Conservation (phyloP, 2,888 invertebrate genomes). For the Asteroscopus sphinx region DNA sequence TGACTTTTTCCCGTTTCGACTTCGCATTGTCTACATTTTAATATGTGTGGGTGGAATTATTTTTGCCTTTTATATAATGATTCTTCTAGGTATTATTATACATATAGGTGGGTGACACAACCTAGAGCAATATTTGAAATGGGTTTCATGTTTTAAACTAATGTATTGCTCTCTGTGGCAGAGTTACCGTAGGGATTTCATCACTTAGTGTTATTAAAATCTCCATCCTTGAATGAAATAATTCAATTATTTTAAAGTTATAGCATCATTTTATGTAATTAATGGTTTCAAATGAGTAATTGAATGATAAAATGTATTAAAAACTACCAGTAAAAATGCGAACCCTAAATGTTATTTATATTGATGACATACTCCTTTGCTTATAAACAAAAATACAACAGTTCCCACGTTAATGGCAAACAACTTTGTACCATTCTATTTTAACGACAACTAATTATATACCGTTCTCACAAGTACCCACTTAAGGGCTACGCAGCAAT, state of each 20-base stretch:
- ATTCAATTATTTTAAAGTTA: background rate
- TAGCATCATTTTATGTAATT: no score
- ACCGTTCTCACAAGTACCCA: conserved; percentile 43
- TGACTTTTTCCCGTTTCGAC: conserved; percentile 4
- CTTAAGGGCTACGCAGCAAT: conserved; percentile 57
- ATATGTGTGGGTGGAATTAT: conserved; percentile 19
- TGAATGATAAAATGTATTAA: no score
- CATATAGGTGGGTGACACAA: background rate
- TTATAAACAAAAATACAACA: conserved; percentile 29
- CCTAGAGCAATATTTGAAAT: background rate
- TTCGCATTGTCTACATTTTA: conserved; percentile 14
- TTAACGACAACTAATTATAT: conserved; percentile 62
- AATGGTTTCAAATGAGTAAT: background rate
- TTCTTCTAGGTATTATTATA: conserved; percentile 3
- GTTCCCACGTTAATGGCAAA: conserved; percentile 32
- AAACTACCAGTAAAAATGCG: background rate
- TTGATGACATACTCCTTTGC: conserved; percentile 4
- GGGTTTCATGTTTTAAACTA: background rate
- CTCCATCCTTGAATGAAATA: background rate
- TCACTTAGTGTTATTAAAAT: conserved; percentile 1
- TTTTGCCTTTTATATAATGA: conserved; percentile 10
- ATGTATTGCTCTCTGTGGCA: conserved; percentile 1
- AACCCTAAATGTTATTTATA: background rate
- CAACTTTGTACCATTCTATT: conserved; percentile 50
- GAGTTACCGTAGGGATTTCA: background rate